Percentiles rank a stretch among this genome's conserved stretches.
Evolutionary conservation across 2,113 vertebrate species (phyloP).

Genomic region (Sander vitreus): DNA sequence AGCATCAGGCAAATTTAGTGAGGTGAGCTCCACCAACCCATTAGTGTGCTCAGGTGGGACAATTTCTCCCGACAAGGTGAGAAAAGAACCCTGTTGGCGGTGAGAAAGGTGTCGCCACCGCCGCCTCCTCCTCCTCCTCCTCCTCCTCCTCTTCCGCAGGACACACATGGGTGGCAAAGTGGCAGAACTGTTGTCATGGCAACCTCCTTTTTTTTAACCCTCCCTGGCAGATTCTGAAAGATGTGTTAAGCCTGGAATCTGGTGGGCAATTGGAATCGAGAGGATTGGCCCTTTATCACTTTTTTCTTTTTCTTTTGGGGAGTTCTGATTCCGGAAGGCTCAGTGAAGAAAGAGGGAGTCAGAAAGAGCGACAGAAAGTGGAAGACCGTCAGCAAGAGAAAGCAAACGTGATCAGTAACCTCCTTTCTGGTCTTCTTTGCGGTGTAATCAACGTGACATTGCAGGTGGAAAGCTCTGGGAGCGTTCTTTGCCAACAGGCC

Average conservation of each 20-base stretch:
- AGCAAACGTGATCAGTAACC: conserved; percentile 65
- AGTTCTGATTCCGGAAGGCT: conserved; percentile 28
- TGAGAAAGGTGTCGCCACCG: conserved; percentile 20
- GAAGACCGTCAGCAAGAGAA: conserved; percentile 24
- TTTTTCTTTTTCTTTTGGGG: conserved; percentile 24
- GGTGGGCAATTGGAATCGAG: conserved; percentile 64
- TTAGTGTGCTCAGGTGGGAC: conserved; percentile 36
- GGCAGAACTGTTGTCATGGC: conserved; percentile 71
- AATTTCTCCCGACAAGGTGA: conserved; percentile 48
- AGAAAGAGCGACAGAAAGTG: not conserved
- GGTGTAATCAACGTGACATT: conserved; percentile 76
- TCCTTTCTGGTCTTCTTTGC: conserved; percentile 50
- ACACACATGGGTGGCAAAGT: conserved; percentile 47
- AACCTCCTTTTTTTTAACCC: conserved; percentile 55
- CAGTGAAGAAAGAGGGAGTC: not conserved
- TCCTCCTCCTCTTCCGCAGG: conserved; percentile 2
- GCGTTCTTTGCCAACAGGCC: conserved; percentile 67
- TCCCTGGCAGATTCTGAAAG: conserved; percentile 59
- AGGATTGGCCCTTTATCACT: conserved; percentile 57
- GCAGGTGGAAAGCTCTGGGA: conserved; percentile 73
- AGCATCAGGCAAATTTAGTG: conserved; percentile 20
- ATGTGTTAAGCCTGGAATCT: conserved; percentile 71
- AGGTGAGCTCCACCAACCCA: conserved; percentile 36
- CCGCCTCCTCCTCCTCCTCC: too few species aligned
- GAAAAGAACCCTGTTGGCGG: conserved; percentile 43